Evolutionary conservation across 2,797 vertebrate genomes (phyloP).

Genomic region (Manis crassicaudata): DNA sequence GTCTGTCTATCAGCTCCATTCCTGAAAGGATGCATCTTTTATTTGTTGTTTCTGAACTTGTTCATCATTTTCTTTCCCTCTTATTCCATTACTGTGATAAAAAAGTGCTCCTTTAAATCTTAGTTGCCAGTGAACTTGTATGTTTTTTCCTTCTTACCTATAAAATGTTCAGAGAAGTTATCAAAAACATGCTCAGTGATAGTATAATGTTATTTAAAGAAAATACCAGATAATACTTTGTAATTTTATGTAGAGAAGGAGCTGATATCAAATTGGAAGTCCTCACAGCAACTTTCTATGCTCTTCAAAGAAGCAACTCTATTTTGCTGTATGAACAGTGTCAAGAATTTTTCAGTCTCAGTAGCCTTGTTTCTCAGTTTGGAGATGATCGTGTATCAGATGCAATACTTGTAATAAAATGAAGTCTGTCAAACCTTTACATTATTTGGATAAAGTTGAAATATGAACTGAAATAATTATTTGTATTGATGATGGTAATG

Average conservation of each 20-base stretch:
- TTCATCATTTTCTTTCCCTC: background rate
- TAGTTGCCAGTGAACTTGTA: background rate
- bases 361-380: background rate
- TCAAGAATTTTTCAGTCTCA: background rate
- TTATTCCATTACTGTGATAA: background rate
- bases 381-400: conserved; percentile 33
- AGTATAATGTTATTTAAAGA: background rate
- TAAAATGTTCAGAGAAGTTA: background rate
- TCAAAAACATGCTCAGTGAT: background rate
- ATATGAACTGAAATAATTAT: conserved; percentile 21
- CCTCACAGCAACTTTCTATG: background rate
- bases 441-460: background rate
- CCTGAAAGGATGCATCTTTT: background rate
- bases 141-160: background rate
- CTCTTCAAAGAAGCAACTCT: background rate
- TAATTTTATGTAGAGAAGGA: background rate
- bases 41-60: background rate
- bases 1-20: background rate
- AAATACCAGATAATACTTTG: background rate
- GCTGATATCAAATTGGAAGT: background rate
- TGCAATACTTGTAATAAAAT: background rate
- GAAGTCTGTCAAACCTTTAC: background rate
- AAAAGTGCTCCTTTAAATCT: background rate
- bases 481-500: background rate
- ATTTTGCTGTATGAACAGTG: conserved; percentile 4